phyloP scores from a whole-genome alignment of 2,113 vertebrate genomes.

The Melierax canorus region DNA sequence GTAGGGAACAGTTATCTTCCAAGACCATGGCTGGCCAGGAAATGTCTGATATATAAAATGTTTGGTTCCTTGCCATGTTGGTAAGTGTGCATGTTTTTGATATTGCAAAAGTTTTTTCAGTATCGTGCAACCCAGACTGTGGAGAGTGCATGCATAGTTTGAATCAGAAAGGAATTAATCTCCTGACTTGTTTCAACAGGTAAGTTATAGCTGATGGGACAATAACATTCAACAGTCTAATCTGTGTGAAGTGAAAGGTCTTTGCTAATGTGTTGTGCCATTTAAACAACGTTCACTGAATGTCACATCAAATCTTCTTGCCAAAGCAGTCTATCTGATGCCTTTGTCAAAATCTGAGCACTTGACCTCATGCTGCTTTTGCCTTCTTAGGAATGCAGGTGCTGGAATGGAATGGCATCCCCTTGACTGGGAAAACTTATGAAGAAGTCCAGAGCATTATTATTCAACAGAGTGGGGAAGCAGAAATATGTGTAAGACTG shows the following conservation, averaged over 20 bases:
- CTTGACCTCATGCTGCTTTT: conserved; percentile 26
- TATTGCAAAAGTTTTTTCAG: not conserved
- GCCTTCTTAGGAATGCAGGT: conserved; percentile 92
- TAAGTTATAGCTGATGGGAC: conserved; percentile 9
- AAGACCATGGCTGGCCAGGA: not conserved
- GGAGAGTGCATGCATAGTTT: not conserved
- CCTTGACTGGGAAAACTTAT: conserved; percentile 91
- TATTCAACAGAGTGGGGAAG: conserved; percentile 90
- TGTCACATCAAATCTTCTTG: not conserved
- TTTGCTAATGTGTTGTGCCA: not conserved
- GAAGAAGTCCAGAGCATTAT: conserved; percentile 96
- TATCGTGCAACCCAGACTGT: not conserved
- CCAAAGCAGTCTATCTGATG: not conserved
- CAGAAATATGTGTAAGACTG: conserved; percentile 99
- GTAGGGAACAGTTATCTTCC: not conserved
- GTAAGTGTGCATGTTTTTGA: conserved; percentile 2
- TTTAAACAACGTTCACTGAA: conserved; percentile 4
- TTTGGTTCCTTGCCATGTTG: not conserved
- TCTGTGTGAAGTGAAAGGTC: not conserved
- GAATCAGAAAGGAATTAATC: not conserved
- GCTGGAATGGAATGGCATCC: conserved; percentile 94
- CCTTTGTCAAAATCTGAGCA: not conserved
- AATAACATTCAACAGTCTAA: not conserved
- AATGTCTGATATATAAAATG: not conserved
- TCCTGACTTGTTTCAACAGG: not conserved